Evolutionary conservation across 2,888 invertebrate genomes (phyloP).

Genomic region (Phoronis australis): DNA sequence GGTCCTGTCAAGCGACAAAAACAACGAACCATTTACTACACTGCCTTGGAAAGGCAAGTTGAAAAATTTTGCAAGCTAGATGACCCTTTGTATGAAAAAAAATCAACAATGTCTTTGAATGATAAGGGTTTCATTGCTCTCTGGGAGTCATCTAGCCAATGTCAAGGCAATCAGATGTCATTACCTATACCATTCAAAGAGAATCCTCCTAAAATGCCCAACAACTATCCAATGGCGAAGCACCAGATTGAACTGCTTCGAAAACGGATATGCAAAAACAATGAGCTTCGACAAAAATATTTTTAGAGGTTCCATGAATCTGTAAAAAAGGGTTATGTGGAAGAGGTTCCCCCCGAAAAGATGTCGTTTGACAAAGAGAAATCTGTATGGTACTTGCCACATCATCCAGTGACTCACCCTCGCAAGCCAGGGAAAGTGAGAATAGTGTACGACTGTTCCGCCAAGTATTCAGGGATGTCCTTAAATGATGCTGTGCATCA

Average conservation of each 20-base stretch:
- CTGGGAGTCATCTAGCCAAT: not conserved
- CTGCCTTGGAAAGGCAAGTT: too few species aligned
- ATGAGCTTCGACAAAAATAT: not conserved
- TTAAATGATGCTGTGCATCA: slow-evolving; percentile 11
- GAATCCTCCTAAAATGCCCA: too few species aligned
- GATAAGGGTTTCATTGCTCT: too few species aligned
- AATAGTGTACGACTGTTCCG: too few species aligned
- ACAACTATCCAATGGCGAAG: not conserved
- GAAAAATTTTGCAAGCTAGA: slow-evolving; percentile 56
- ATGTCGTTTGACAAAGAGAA: not conserved
- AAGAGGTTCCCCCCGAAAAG: not conserved
- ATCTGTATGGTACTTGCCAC: too few species aligned
- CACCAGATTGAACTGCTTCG: not conserved
- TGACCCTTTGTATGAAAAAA: too few species aligned
- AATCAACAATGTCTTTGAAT: too few species aligned
- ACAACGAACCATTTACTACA: too few species aligned
- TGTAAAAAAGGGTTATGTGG: slow-evolving; percentile 1
- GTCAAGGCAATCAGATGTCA: not conserved
- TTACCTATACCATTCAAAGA: too few species aligned
- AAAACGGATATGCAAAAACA: not conserved
- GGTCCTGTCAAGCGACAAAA: not conserved
- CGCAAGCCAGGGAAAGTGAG: slow-evolving; percentile 3
- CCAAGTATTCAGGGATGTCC: slow-evolving; percentile 1
- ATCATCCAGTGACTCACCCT: too few species aligned
- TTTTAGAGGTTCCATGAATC: not conserved